Evolutionary conservation across 2,888 invertebrate genomes (phyloP).

Genomic region (Isotomurus palustris): DNA sequence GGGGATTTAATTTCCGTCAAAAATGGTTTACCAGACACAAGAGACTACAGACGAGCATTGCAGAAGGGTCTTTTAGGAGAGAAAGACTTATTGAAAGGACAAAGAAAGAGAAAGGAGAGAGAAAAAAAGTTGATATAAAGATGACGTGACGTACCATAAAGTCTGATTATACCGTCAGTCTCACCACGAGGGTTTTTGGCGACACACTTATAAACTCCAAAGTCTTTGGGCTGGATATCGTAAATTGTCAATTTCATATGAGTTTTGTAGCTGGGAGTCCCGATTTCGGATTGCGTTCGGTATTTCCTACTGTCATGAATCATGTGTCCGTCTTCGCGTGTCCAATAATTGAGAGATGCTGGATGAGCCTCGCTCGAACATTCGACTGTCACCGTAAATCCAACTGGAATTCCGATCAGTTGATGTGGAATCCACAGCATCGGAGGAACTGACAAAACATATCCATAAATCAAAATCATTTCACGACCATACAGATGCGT

Average conservation of each 20-base stretch:
- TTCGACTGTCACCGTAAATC: constrained; percentile 77
- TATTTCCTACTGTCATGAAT: constrained; percentile 80
- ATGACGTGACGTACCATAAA: constrained; percentile 67
- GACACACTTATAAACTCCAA: constrained; percentile 51
- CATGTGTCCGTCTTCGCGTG: constrained; percentile 80
- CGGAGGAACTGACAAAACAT: constrained; percentile 68
- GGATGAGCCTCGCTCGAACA: constrained; percentile 89
- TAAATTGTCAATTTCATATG: constrained; percentile 79
- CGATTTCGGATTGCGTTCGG: constrained; percentile 60
- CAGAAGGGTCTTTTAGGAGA: neutral
- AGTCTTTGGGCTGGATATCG: constrained; percentile 56
- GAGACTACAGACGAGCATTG: neutral
- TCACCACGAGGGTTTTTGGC: constrained; percentile 84
- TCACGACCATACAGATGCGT: too few relatives aligned
- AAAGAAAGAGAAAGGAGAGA: neutral
- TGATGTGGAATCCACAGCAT: constrained; percentile 90
- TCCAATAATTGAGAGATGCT: constrained; percentile 85
- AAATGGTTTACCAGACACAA: neutral
- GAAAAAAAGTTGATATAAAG: constrained; percentile 6
- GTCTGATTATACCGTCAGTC: constrained; percentile 80
- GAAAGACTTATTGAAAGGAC: neutral
- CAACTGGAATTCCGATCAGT: constrained; percentile 76
- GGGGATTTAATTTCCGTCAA: constrained; percentile 7
- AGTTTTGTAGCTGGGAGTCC: constrained; percentile 71
- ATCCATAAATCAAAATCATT: constrained; percentile 33